Evolutionary conservation across 2,113 vertebrate species (phyloP), one percentile per base, ranked within the genome.

Genomic region (Fulmarus glacialis): DNA sequence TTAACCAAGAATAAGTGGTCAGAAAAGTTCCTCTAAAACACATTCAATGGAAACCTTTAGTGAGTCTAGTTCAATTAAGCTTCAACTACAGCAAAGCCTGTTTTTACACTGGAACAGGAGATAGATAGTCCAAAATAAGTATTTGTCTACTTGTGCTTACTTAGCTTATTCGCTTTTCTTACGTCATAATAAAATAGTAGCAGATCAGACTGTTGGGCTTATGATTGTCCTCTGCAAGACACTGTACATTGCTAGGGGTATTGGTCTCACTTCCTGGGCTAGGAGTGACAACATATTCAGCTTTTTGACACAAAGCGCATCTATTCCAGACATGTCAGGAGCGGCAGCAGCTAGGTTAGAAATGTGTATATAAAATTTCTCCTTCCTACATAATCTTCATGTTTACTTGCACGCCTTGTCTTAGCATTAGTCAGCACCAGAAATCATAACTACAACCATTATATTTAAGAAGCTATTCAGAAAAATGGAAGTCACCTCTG

Each of bases 401-500:
- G 9, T 72, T 87, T 63, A 89, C 34, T 53, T 59, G 45, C 79
- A 75, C 62, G 81, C 79, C 58, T 80, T 64, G 17, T 75, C 48
- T 91, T 18, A 75, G 73, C 73, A 96, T 52, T 52, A 91, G 52
- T 58, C 72, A 78, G 78, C 87, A 96, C 42, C 87, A 85, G 10
- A 78, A 91, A 81, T 63, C 52, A 12, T 16, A 87, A 78, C 70
- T 22, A 77, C 2, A 5, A 47, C 21, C 27, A 30, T 8, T 29
- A 11, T 2, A 66, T 27, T 87, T 40, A 80, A 72, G 32, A 74
- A 79, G 15, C 12, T 47, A 55, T 13, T 63, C 43, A 92, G 56
- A 62, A 64, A 97, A 95, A 42, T 4, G 52, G 53, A 85, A 96
- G 71, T 98, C 98, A 99, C 99, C 99, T 99, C 99, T 99, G 86